Base-by-base conservation (phyloP, 2,113 vertebrate genomes). In the Lota lota region DNA sequence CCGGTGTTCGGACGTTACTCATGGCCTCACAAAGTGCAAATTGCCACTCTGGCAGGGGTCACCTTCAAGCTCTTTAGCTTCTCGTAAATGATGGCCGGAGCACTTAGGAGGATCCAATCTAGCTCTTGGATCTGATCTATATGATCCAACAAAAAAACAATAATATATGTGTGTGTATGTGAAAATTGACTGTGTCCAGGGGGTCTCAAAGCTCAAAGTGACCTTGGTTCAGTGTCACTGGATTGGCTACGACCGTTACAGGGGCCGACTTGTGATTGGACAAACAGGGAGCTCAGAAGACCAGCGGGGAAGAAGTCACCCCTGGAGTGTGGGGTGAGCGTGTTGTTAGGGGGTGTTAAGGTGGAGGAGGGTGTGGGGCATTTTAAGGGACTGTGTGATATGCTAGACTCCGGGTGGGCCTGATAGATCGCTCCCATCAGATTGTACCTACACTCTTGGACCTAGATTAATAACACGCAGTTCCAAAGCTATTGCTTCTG, bases 1-100 rank as follows among this genome's bases (percentile, higher is more conserved):
- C 21, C 22, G 4, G 17, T 24, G 71, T 82, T 78, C 75, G 65
- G 79, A 74, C 59, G 58, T 65, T 73, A 63, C 78, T 84, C 76
- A 81, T 78, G 85, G 74, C 68, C 74, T 10, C 36, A 40, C 36
- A 61, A 79, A 77, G 80, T 78, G 75, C 72, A 84, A 80, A 85
- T 75, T 82, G 69, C 24, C 66, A 76, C 73, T 11, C 20, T 22
- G 7, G 28, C 62, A 56, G 76, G 36, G 68, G 20, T 22, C 33
- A 40, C 58, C 77, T 73, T 74, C 61, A 56, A 72, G 53, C 8
- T 0, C 61, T 75, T 18, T 67, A 16, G 60, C 71, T 70, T 65
- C 70, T 67, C 60, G 70, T 50, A 68, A 72, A 72, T 63, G 64
- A 69, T 51, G 21, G 74, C 76, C 68, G 85, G 50, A 80, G 82